phyloP scores from a whole-genome alignment of 1,140 invertebrate genomes.

The Drosophila fuyamai region DNA sequence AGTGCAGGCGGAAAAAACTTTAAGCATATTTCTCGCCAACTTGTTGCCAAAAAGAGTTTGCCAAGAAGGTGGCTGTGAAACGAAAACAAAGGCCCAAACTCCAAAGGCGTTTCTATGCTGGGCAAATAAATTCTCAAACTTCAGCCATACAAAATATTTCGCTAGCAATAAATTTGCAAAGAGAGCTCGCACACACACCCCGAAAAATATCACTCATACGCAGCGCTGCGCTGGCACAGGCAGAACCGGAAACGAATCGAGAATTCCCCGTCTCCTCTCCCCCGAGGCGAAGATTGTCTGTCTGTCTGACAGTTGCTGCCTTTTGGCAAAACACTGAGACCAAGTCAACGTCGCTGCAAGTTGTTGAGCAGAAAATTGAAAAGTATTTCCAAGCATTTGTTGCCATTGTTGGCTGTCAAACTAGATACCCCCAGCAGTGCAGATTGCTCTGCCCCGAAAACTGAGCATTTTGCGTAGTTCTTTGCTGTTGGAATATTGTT shows the following conservation, averaged over 20 bases:
- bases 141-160: slow-evolving; percentile 76
- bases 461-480: no score
- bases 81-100: slow-evolving; percentile 30
- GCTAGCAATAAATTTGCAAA: slow-evolving; percentile 74
- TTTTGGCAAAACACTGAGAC: slow-evolving; percentile 44
- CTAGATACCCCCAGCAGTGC: slow-evolving; percentile 25
- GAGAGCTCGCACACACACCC: slow-evolving; percentile 7
- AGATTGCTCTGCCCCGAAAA: slow-evolving; percentile 11
- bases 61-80: slow-evolving; percentile 31
- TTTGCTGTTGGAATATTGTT: background rate
- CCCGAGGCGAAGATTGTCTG: slow-evolving; percentile 36
- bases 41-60: slow-evolving; percentile 69
- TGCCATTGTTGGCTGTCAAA: slow-evolving; percentile 54
- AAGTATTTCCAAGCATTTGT: slow-evolving; percentile 73
- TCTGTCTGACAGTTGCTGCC: slow-evolving; percentile 33
- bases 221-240: slow-evolving; percentile 66
- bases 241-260: slow-evolving; percentile 38
- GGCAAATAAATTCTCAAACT: slow-evolving; percentile 76
- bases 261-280: background rate
- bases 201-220: slow-evolving; percentile 78
- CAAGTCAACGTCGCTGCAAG: slow-evolving; percentile 63
- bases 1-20: slow-evolving; percentile 50
- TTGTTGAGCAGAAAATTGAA: slow-evolving; percentile 83
- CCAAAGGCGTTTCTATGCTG: slow-evolving; percentile 46
- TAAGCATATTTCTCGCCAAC: slow-evolving; percentile 66